A percentile compares a stretch with the other conserved stretches of the same genome.
Evolutionary conservation across 35 echinoderm and acorn worm genomes (phyloP).

Genomic region (Ophioderma brevispina): DNA sequence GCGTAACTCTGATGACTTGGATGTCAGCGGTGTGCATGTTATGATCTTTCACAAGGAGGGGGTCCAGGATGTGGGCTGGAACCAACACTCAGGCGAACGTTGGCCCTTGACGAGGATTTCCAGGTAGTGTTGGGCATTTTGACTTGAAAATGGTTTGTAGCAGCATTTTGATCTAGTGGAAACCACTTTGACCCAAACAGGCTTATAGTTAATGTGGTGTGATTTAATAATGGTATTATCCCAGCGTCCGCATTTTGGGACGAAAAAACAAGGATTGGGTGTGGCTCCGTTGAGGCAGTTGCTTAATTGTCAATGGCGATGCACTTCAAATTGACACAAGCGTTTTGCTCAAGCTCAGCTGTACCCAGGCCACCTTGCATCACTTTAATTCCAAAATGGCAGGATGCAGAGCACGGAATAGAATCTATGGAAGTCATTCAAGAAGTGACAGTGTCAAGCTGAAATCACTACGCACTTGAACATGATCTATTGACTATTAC

Average conservation of each 20-base stretch:
- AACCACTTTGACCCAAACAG: background rate
- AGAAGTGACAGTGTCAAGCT: too few relatives aligned
- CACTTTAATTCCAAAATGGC: too few relatives aligned
- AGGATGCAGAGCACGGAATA: too few relatives aligned
- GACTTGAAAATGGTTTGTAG: background rate
- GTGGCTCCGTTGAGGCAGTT: background rate
- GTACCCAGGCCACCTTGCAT: too few relatives aligned
- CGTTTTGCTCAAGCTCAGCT: too few relatives aligned
- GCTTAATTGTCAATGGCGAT: background rate
- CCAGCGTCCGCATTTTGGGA: background rate
- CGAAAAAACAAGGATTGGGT: background rate
- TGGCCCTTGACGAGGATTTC: background rate
- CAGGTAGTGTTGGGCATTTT: background rate
- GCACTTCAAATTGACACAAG: too few relatives aligned
- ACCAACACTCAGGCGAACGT: background rate
- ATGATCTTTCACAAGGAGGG: constrained; percentile 22
- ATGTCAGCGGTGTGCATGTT: background rate
- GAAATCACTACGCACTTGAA: too few relatives aligned
- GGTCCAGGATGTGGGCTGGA: constrained; percentile 43
- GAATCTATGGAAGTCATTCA: too few relatives aligned
- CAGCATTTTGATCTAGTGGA: too few relatives aligned
- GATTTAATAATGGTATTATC: background rate
- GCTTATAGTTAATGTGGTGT: background rate
- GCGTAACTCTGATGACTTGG: background rate
- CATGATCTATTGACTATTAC: too few relatives aligned